Evolutionary conservation across 2,888 invertebrate species (phyloP).

Genomic region (Amphipyra tragopoginis): DNA sequence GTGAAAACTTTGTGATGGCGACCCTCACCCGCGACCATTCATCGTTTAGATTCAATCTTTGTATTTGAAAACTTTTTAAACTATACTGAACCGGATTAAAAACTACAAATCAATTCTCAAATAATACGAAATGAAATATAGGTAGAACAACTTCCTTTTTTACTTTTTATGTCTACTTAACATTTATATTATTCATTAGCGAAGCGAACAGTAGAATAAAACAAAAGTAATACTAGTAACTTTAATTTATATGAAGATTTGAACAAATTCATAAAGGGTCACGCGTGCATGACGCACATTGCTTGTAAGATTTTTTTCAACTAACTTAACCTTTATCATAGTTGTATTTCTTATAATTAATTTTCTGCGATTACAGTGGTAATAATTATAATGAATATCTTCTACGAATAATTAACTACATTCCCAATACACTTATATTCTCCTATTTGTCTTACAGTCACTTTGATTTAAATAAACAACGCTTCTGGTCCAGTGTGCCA

Average conservation of each 20-base stretch:
- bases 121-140: background rate
- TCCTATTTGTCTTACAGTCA: no score
- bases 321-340: conserved; percentile 1
- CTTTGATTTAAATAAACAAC: background rate
- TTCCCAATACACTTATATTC: no score
- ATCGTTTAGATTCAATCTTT: conserved; percentile 66
- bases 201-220: conserved; percentile 14
- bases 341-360: conserved; percentile 17
- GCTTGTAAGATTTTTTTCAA: conserved; percentile 17
- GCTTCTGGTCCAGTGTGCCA: background rate
- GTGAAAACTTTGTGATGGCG: conserved; percentile 76
- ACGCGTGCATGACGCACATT: conserved; percentile 19
- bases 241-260: conserved; percentile 23
- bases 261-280: conserved; percentile 30
- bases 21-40: conserved; percentile 68
- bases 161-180: conserved; percentile 5
- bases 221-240: conserved; percentile 11
- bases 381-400: no score
- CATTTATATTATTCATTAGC: conserved; percentile 29
- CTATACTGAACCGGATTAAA: conserved; percentile 13
- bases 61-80: conserved; percentile 51
- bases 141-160: conserved; percentile 1
- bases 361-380: conserved; percentile 16
- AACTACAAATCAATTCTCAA: conserved; percentile 11
- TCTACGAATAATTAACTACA: no score